Conservation (phyloP, 2,113 vertebrate species). For the Centropus unirufus region DNA sequence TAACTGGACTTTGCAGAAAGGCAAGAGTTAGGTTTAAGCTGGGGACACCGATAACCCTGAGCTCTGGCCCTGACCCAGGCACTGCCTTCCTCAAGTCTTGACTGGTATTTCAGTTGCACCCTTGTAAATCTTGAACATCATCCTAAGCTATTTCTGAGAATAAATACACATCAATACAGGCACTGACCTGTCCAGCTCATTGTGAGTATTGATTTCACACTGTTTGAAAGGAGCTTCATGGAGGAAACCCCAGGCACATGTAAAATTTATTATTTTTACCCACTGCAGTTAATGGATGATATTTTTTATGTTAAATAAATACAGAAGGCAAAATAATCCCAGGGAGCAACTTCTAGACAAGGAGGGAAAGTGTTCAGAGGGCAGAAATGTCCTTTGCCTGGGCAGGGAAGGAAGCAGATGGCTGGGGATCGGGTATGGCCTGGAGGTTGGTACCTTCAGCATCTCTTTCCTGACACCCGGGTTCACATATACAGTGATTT, state of each 20-base stretch:
- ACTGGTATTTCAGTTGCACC: not conserved
- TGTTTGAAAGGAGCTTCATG: not conserved
- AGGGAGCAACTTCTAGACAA: not conserved
- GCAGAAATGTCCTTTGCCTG: not conserved
- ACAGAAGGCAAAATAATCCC: not conserved
- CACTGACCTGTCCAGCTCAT: not conserved
- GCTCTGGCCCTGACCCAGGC: not conserved
- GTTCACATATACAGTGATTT: not conserved
- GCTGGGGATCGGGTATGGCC: accelerated
- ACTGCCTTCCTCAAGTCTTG: not conserved
- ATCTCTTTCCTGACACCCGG: not conserved
- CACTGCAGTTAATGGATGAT: not conserved
- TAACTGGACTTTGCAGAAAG: not conserved
- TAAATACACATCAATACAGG: not conserved
- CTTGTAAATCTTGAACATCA: not conserved
- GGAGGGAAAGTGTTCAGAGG: not conserved
- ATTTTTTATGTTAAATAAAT: not conserved
- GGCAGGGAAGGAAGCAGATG: not conserved
- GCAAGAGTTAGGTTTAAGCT: not conserved
- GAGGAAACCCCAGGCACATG: not conserved
- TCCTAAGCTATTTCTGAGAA: not conserved
- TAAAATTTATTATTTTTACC: not conserved
- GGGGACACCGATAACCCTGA: not conserved
- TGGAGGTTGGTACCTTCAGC: not conserved
- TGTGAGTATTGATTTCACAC: not conserved